These are phyloP conservation scores for Apamea sordens DNA, from an alignment of 2,888 invertebrate species.

Conservation along the genomic window DNA sequence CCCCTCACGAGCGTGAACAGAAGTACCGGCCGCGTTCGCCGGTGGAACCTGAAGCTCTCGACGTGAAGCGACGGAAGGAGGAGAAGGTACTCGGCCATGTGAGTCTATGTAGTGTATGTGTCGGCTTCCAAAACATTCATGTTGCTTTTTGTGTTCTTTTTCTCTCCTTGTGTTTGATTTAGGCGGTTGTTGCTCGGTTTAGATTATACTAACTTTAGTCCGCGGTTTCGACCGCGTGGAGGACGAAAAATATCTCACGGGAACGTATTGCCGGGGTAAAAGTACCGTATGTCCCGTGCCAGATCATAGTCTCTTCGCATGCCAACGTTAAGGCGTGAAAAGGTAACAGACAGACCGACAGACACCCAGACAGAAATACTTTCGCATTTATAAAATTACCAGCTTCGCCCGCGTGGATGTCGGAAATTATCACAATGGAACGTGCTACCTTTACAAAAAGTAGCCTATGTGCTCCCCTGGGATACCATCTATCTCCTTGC, in stretches of 20 bases:
- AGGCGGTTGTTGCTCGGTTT: slow-evolving; percentile 56
- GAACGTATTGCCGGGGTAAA: too few relatives aligned
- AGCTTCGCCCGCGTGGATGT: too few relatives aligned
- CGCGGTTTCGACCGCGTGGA: too few relatives aligned
- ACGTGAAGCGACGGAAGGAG: slow-evolving; percentile 94
- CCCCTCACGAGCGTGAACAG: slow-evolving; percentile 94
- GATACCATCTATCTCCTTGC: too few relatives aligned
- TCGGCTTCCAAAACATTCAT: slow-evolving; percentile 72
- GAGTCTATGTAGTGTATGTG: slow-evolving; percentile 91
- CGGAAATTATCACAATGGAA: too few relatives aligned
- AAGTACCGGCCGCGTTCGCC: slow-evolving; percentile 95
- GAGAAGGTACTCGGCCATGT: slow-evolving; percentile 96
- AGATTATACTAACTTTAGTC: background rate
- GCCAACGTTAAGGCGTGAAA: background rate
- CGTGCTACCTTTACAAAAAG: too few relatives aligned
- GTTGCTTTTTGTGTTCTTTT: slow-evolving; percentile 64
- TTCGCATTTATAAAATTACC: too few relatives aligned
- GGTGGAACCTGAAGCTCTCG: slow-evolving; percentile 92
- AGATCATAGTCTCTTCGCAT: background rate
- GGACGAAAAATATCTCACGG: too few relatives aligned
- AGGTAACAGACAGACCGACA: too few relatives aligned
- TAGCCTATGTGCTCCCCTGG: too few relatives aligned
- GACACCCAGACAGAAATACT: too few relatives aligned
- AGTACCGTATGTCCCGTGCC: background rate
- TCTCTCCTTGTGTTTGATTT: slow-evolving; percentile 37